Conservation (phyloP, 2,797 vertebrate species). For the Carcharodon carcharias region DNA sequence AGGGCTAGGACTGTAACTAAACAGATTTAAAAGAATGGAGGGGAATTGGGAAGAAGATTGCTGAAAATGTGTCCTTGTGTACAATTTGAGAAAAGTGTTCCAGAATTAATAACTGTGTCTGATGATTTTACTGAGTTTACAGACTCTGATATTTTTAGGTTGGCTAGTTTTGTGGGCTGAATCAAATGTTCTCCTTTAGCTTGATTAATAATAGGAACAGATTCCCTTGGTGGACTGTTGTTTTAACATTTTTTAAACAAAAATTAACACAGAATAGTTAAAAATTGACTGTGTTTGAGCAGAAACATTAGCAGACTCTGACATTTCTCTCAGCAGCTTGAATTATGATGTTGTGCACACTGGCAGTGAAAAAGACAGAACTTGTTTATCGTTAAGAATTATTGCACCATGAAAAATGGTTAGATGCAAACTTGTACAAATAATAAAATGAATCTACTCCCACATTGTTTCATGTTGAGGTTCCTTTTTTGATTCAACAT, state of each 20-base stretch:
- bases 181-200: background rate
- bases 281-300: background rate
- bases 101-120: background rate
- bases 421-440: background rate
- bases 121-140: background rate
- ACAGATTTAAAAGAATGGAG: conserved; percentile 21
- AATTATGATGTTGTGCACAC: background rate
- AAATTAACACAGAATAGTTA: conserved; percentile 22
- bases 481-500: background rate
- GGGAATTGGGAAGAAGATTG: background rate
- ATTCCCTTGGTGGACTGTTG: background rate
- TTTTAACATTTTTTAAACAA: background rate
- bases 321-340: too few relatives aligned
- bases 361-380: background rate
- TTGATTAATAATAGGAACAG: background rate
- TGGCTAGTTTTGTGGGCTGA: conserved; percentile 4
- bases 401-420: background rate
- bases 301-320: background rate
- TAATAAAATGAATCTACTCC: background rate
- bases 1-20: conserved; percentile 28
- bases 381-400: conserved; percentile 14
- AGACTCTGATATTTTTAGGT: background rate
- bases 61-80: background rate
- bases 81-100: conserved; percentile 24
- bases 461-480: background rate